Evolutionary conservation across 2,888 invertebrate species (phyloP), one percentile per base, ranked within the genome.

Genomic region (Calliopum simillimum): DNA sequence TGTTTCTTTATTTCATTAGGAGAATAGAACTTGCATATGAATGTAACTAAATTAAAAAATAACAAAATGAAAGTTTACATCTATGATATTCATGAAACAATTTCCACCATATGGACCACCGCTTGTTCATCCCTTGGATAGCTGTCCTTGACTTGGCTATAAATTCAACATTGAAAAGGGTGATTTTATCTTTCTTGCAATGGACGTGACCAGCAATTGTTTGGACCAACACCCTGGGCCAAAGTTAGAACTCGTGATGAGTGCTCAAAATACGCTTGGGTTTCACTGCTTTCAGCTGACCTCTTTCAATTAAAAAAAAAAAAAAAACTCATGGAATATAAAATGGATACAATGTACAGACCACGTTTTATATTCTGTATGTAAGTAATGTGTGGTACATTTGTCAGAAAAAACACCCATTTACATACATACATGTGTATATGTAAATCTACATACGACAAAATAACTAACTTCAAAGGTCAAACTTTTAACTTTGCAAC

Each of bases 61-160:
- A 33, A 33, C 33, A 33, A 33, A 33, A 8, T 33, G 11, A 21
- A 19, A 51, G 12, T 51, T 21, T 51, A 12, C 51, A 51, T n/a
- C n/a, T 51, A 51, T 51, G 19, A 51, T 51, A 51, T 51, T 51
- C 51, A 51, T 51, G 51, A 51, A 21, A 21, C 21, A 33, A 33
- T 33, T 33, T 33, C 8, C 33, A 8, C 33, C 5, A 33, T 33
- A 5, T 4, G 5, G 8, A 8, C 8, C 33, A 33, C 4, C 33
- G 33, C 8, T 6, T 33, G 33, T 33, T 33, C 33, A 33, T 33
- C 1, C 33, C 8, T 33, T 33, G 33, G 8, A 33, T 33, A 33
- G 33, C 8, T 33, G 33, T 33, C 33, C 8, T 33, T 33, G 33
- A 8, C 33, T 3, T 33, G 8, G 8, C 33, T 33, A 33, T 33